Evolutionary conservation across 2,113 vertebrate genomes (phyloP).

Genomic region (Actenoides hombroni): DNA sequence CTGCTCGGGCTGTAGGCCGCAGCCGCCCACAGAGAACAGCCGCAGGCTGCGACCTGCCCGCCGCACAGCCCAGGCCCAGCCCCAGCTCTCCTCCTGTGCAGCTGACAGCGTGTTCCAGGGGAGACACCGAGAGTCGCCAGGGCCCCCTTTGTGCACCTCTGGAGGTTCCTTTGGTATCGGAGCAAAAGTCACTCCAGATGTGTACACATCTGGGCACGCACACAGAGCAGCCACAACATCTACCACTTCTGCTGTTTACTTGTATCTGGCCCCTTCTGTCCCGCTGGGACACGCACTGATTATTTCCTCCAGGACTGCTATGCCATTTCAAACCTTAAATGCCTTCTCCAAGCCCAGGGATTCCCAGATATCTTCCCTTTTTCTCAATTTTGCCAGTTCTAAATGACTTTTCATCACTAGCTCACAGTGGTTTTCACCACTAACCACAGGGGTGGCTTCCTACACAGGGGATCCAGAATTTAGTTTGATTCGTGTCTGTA

Average conservation of each 20-base stretch:
- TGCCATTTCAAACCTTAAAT: neutral
- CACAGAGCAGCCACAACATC: neutral
- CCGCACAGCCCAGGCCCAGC: neutral
- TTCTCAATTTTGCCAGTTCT: neutral
- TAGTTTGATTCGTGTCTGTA: neutral
- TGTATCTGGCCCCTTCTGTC: neutral
- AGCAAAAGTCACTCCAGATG: neutral
- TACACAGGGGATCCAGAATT: neutral
- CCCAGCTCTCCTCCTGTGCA: neutral
- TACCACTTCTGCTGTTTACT: neutral
- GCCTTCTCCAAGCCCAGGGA: neutral
- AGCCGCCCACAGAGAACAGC: neutral
- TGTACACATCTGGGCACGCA: neutral
- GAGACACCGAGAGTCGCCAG: neutral
- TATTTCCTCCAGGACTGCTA: neutral
- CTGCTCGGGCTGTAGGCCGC: constrained; percentile 40
- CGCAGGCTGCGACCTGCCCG: neutral
- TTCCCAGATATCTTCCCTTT: neutral
- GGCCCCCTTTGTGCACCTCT: neutral
- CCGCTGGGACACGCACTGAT: neutral
- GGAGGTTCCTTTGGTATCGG: neutral
- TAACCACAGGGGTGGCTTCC: neutral
- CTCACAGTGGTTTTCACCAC: neutral
- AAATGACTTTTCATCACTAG: neutral
- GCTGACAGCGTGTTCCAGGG: rapidly evolving